Evolutionary conservation across 1,140 invertebrate genomes (phyloP).

Genomic region (Globodera rostochiensis): DNA sequence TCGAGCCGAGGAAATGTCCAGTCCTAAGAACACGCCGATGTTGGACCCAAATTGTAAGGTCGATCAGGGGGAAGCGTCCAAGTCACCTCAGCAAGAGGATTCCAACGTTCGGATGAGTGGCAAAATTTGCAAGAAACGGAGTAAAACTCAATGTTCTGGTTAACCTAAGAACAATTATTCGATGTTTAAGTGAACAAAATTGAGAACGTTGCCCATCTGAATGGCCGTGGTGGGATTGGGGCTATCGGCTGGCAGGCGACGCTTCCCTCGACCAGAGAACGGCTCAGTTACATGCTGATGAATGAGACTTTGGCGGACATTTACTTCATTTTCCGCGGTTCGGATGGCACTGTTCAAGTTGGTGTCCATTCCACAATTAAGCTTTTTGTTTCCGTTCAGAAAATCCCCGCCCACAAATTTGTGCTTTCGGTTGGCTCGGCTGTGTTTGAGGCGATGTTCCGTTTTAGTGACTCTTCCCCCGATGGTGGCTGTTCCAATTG

Average conservation of each 20-base stretch:
- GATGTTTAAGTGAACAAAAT: conserved; percentile 11
- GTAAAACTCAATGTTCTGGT: not conserved
- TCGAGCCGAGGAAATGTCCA: not conserved
- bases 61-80: not conserved
- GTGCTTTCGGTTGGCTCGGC: conserved; percentile 80
- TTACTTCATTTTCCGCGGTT: conserved; percentile 77
- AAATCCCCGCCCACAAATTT: conserved; percentile 83
- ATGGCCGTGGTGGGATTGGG: not conserved
- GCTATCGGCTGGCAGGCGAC: conserved; percentile 67
- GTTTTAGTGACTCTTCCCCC: conserved; percentile 19
- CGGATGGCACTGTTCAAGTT: conserved; percentile 55
- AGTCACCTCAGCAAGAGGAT: not conserved
- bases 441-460: conserved; percentile 86
- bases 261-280: conserved; percentile 77
- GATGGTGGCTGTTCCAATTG: conserved; percentile 5
- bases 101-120: not conserved
- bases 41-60: not conserved
- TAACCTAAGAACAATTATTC: not conserved
- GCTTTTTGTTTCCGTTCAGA: conserved; percentile 68
- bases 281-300: conserved; percentile 78
- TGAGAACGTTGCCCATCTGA: not conserved
- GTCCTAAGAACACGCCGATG: conserved; percentile 1
- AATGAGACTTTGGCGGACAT: conserved; percentile 81
- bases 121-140: conserved; percentile 2
- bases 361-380: conserved; percentile 25